A percentile compares a stretch with the other conserved stretches of the same genome.
Conservation (phyloP, 2,888 invertebrate genomes). For the Microctonus brassicae region DNA sequence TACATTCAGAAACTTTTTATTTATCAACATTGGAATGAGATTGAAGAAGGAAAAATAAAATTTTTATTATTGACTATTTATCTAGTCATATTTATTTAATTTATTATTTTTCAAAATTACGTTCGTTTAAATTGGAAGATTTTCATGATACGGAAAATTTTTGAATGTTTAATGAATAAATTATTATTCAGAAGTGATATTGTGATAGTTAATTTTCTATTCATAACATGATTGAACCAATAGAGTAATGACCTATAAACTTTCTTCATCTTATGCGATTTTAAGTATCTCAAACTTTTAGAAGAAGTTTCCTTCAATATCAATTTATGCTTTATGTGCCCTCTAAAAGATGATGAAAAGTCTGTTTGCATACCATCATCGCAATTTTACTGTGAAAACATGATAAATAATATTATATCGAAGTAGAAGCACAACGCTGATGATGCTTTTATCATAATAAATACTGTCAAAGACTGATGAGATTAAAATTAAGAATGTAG, state of each 20-base stretch:
- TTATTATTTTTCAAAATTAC: too few species aligned
- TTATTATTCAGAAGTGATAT: too few species aligned
- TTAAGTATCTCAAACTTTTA: not conserved
- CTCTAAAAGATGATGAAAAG: not conserved
- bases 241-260: not conserved
- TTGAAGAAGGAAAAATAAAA: too few species aligned
- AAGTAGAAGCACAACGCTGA: not conserved
- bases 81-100: too few species aligned
- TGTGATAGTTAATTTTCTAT: too few species aligned
- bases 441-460: not conserved
- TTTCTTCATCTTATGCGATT: not conserved
- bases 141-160: too few species aligned
- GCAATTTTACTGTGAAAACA: not conserved
- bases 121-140: too few species aligned
- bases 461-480: not conserved
- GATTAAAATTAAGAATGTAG: not conserved
- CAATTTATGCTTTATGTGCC: not conserved
- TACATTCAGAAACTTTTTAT: too few species aligned
- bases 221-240: too few species aligned
- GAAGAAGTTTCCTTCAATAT: conserved; percentile 1
- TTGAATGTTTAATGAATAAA: too few species aligned
- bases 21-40: too few species aligned
- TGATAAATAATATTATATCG: not conserved
- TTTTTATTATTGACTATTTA: too few species aligned
- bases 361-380: not conserved